Percentiles rank a stretch among this genome's conserved stretches.
These are phyloP conservation scores for Nomada fabriciana DNA, from an alignment of 2,888 invertebrate species.

Conservation along the genomic window DNA sequence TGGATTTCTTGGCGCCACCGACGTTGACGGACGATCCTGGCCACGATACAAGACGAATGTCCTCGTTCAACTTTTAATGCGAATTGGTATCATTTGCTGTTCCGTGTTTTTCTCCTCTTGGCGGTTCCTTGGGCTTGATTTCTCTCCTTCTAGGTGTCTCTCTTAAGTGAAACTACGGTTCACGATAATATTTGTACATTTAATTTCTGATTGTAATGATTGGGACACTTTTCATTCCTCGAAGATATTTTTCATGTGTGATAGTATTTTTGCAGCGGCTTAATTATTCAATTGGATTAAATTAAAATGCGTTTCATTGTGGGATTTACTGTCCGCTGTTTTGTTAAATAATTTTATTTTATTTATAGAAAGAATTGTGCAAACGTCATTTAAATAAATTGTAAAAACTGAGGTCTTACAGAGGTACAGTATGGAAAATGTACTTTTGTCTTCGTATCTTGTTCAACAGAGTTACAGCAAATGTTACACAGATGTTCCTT, in stretches of 20 bases:
- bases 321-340: too few relatives aligned
- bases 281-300: not conserved
- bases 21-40: constrained; percentile 46
- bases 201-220: not conserved
- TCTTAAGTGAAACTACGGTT: not conserved
- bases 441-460: too few relatives aligned
- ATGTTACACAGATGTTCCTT: not conserved
- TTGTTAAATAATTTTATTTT: too few relatives aligned
- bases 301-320: too few relatives aligned
- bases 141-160: not conserved
- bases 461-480: not conserved
- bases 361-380: too few relatives aligned
- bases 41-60: constrained; percentile 25
- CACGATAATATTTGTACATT: not conserved
- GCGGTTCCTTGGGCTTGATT: not conserved
- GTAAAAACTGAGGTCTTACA: too few relatives aligned
- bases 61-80: constrained; percentile 19
- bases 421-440: too few relatives aligned
- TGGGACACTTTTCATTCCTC: not conserved
- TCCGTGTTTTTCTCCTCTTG: not conserved
- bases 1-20: constrained; percentile 28
- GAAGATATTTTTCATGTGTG: not conserved
- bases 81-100: not conserved
- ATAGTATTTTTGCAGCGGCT: not conserved
- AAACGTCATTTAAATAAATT: too few relatives aligned